A percentile compares a stretch with the other conserved stretches of the same genome.
Conservation (phyloP, 2,888 invertebrate genomes). For the Ptychoptera contaminata region DNA sequence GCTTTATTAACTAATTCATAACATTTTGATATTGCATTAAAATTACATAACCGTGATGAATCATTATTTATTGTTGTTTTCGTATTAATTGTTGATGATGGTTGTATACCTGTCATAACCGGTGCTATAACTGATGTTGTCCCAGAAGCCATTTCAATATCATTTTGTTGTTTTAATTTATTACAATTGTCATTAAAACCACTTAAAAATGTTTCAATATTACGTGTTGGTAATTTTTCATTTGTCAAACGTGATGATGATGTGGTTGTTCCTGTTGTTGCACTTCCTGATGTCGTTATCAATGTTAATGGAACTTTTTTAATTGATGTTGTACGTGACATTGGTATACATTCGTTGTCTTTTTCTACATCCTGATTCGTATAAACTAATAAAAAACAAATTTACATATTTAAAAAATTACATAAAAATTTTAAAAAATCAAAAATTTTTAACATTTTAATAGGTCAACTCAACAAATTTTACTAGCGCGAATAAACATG, state of each 20-base stretch:
- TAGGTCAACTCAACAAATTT: background rate
- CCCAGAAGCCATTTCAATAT: background rate
- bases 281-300: slow-evolving; percentile 22
- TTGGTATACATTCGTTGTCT: slow-evolving; percentile 24
- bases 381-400: slow-evolving; percentile 20
- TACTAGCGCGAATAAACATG: background rate
- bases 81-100: background rate
- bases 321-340: slow-evolving; percentile 7
- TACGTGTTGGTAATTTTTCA: background rate
- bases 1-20: too few species aligned
- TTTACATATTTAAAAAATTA: too few species aligned
- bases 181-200: slow-evolving; percentile 3
- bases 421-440: slow-evolving; percentile 5
- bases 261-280: background rate
- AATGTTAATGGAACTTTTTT: slow-evolving; percentile 22
- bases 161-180: background rate
- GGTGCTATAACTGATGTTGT: background rate
- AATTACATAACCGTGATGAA: too few species aligned
- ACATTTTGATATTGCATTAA: too few species aligned
- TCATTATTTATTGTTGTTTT: too few species aligned
- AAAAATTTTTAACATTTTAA: background rate
- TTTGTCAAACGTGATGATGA: slow-evolving; percentile 1
- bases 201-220: slow-evolving; percentile 9
- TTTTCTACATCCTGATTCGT: slow-evolving; percentile 28
- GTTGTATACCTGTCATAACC: background rate